Base-by-base conservation (phyloP, 2,888 invertebrate species). In the Ernsta delagoae region DNA sequence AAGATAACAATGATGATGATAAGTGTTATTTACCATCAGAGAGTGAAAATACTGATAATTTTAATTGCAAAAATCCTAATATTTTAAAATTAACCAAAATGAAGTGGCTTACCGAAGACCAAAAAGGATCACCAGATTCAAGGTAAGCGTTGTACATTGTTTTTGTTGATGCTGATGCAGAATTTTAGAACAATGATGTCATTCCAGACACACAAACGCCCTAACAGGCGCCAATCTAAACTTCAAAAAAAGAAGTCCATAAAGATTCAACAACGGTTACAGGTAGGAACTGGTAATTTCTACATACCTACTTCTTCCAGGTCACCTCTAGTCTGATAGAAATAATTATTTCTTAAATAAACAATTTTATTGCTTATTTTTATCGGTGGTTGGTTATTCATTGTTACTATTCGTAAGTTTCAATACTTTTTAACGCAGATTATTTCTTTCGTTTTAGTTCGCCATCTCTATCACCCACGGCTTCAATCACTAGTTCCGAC, bases 21-120 rank as follows among this genome's bases (percentile, higher is more conserved):
- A 45, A 45, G 16, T 12, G 6, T 6, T 9, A 34, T 50, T 34
- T 56, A 11, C 54, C 24, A 24, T 74, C 73, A 6, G 77, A 75
- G 12, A 56, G 60, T 7, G 54, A 43, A 50, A 48, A 59, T 36
- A 70, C 39, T 77, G 80, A 59, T 63, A 73, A 59, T 53, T 5
- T 12, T 3, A 77, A 77, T 5, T 75, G 74, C 39, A 60, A 70
- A 7, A 87, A 86, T 60, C 84, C 87, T 8, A 90, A 87, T 69
- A 76, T 89, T 61, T 74, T 92, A 3, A 87, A 87, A 75, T 73
- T 91, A 50, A 92, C 91, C 0, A 88, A 88, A 81, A 90, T 89
- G 88, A 90, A 88, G 73, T 92, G 92, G 92, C 83, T 92, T 1
- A 85, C 86, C 11, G 90, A 91, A 75, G 81, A 80, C 11, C 80